Evolutionary conservation across 2,113 vertebrate genomes (phyloP), one percentile per base, ranked within the genome.

Genomic region (Oncorhynchus nerka): DNA sequence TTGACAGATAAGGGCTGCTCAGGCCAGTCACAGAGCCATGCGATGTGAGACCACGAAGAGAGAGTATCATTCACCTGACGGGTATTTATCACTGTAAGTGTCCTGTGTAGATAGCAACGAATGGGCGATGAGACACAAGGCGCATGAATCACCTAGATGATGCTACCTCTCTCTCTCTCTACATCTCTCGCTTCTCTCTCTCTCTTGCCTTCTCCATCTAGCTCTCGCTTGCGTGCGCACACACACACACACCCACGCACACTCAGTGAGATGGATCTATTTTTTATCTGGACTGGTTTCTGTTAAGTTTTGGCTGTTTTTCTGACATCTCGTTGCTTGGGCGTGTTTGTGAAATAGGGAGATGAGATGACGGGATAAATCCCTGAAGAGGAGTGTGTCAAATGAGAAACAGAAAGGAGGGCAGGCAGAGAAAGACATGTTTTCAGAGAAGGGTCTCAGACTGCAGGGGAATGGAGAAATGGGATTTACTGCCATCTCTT

Each of bases 41-140:
- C 12, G 49, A 51, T 11, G 49, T 77, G 15, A 16, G 28, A 16
- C 51, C 66, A 49, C 61, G 73, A 71, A 5, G 51, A 57, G 32
- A 32, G 67, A 34, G 9, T 26, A 45, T 78, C 48, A 81, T 74
- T 68, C 28, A 34, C 16, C 15, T 8, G 48, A 5, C 64, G 2
- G 28, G 61, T n/a, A 75, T 87, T 79, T 70, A 84, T 87, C 83
- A 84, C 59, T 1, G 11, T 66, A 67, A 86, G 74, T 75, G 75
- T 73, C 15, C 26, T 22, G 62, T 71, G 49, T 77, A 81, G 81
- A 79, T 39, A 30, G 78, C 75, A 73, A 34, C 15, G 7, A 61
- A 68, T 34, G 66, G 51, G n/a, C 34, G n/a, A 74, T 15, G 79
- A 83, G 70, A 85, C 77, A 76, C 72, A 77, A 79, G 78, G 75